These are phyloP conservation scores for Dasypus novemcinctus DNA, from an alignment of 2,113 vertebrate genomes.

Conservation along the genomic window DNA sequence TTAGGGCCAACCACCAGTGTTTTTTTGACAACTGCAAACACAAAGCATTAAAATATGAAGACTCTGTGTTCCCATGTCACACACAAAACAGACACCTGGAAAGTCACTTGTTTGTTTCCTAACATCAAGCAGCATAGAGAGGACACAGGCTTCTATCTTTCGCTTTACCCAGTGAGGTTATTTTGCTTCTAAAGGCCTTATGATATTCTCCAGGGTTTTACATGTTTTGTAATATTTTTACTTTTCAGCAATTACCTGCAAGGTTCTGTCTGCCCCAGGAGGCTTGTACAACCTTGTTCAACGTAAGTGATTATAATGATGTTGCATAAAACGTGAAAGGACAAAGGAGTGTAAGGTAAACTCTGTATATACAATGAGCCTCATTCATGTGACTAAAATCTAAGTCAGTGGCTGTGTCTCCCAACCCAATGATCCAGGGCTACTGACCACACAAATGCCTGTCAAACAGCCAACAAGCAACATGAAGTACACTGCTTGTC, in stretches of 20 bases:
- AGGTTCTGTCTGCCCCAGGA: neutral
- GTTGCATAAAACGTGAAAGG: neutral
- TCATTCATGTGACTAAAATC: neutral
- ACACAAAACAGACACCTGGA: neutral
- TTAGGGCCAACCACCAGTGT: neutral
- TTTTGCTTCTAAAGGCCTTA: neutral
- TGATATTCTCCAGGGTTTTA: slow-evolving; percentile 13
- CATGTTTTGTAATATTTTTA: slow-evolving; percentile 1
- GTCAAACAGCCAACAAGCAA: neutral
- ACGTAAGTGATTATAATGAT: neutral
- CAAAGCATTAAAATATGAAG: neutral
- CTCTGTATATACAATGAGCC: neutral
- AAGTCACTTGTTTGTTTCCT: neutral
- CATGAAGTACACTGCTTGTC: neutral
- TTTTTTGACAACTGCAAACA: neutral
- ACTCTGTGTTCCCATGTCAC: neutral
- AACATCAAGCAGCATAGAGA: neutral
- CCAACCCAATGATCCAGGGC: neutral
- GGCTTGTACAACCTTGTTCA: neutral
- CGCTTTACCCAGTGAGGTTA: neutral
- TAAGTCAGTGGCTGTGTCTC: neutral
- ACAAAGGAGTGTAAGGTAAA: neutral
- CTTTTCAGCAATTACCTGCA: neutral
- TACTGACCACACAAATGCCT: neutral
- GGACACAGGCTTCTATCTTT: neutral